Percentiles rank a stretch among this genome's conserved stretches.
phyloP scores from a whole-genome alignment of 30 jellyfish, hydroid and myxozoan genomes.

The Chrysaora quinquecirrha region DNA sequence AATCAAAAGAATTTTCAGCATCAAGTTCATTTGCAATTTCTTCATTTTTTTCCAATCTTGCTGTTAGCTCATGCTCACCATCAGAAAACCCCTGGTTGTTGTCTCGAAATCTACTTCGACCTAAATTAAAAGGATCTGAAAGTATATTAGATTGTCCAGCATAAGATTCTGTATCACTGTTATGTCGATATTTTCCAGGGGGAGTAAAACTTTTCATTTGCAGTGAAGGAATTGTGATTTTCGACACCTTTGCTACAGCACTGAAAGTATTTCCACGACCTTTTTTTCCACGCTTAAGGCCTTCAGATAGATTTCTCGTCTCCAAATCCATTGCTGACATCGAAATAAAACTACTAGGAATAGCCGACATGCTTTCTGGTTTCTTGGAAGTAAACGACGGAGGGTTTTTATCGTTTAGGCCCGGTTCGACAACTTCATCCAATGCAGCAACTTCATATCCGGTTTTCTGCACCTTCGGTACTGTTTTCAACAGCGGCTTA shows the following conservation, averaged over 20 bases:
- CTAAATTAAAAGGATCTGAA: slow-evolving; percentile 67
- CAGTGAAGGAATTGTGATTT: slow-evolving; percentile 75
- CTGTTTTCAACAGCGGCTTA: neutral
- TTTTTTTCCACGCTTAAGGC: slow-evolving; percentile 37
- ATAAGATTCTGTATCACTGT: slow-evolving; percentile 78
- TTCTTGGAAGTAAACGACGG: slow-evolving; percentile 32
- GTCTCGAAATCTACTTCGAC: slow-evolving; percentile 66
- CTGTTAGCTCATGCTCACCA: slow-evolving; percentile 86
- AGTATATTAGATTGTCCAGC: slow-evolving; percentile 53
- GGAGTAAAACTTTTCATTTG: slow-evolving; percentile 58
- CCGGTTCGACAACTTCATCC: slow-evolving; percentile 4
- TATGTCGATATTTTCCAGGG: slow-evolving; percentile 40
- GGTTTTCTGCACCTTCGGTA: slow-evolving; percentile 20
- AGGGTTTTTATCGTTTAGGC: slow-evolving; percentile 43
- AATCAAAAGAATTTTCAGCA: slow-evolving; percentile 28
- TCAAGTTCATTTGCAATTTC: slow-evolving; percentile 32
- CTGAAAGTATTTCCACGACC: slow-evolving; percentile 56
- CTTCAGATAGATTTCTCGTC: slow-evolving; percentile 43
- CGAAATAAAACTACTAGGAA: slow-evolving; percentile 40
- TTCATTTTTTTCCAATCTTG: slow-evolving; percentile 76
- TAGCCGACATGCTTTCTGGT: slow-evolving; percentile 59
- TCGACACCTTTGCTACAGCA: slow-evolving; percentile 80
- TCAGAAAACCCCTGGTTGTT: slow-evolving; percentile 75
- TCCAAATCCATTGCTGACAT: slow-evolving; percentile 28
- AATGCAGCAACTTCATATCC: slow-evolving; percentile 7